Evolutionary conservation across 2,113 vertebrate species (phyloP), one percentile per base, ranked within the genome.

Genomic region (Boulengeromyrus knoepffleri): DNA sequence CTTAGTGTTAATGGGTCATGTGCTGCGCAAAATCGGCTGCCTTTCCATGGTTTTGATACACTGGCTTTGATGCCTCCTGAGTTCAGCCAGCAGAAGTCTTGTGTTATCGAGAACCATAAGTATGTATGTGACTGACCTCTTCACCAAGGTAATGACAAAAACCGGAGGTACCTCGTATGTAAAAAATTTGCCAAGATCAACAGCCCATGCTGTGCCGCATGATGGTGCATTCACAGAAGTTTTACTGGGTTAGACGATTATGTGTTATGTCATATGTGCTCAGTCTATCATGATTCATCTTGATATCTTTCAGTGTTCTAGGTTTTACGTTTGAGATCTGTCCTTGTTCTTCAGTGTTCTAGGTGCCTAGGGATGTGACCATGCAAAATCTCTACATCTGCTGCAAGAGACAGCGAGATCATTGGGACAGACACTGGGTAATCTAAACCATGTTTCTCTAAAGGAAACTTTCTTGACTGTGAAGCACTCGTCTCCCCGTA

Each of bases 401-500:
- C 45, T 42, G 39, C 24, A 8, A 3, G 83, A n/a, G 83, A 46
- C 83, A 85, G 83, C 7, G 45, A 47, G 83, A 21, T 12, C 19
- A 47, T n/a, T 47, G 46, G 45, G 10, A 47, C 83, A n/a, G 83
- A 46, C 45, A 85, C 5, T 13, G 27, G 49, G 0, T 31, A 85
- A 24, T 49, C 4, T n/a, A 49, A 49, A 6, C 24, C 10, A 49
- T 13, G 24, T 24, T 49, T 49, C 83, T 49, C 46, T 49, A 36
- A 87, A 53, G 85, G n/a, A 17, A 87, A 52, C 70, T 58, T 74
- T 85, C 88, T 12, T 49, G 21, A 88, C 89, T 84, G 89, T 50
- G 31, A 85, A 89, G 89, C 92, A 90, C 88, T 92, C 91, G 90
- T 58, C 85, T 39, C 77, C 31, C 66, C 24, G 13, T 3, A n/a